Percentiles rank a stretch among this genome's conserved stretches.
phyloP scores from a whole-genome alignment of 2,113 vertebrate genomes.

The Corvus moneduloides region DNA sequence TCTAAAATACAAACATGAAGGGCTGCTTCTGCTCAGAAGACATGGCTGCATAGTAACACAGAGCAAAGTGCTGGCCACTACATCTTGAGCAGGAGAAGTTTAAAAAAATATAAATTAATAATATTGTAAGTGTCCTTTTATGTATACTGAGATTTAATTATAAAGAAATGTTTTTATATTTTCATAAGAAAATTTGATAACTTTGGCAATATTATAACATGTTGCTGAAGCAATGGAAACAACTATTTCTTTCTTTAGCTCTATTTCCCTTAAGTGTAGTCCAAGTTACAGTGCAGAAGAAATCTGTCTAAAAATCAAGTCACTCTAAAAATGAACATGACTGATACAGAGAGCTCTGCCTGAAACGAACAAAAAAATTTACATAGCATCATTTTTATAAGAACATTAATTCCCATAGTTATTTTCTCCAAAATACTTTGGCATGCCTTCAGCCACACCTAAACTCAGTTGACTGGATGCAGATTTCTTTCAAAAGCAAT shows the following conservation, averaged over 20 bases:
- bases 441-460: not conserved
- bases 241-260: not conserved
- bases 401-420: not conserved
- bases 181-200: not conserved
- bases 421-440: not conserved
- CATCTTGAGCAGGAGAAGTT: not conserved
- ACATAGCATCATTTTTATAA: not conserved
- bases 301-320: not conserved
- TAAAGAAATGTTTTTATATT: not conserved
- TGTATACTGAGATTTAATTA: not conserved
- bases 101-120: not conserved
- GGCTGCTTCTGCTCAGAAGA: not conserved
- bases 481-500: not conserved
- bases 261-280: not conserved
- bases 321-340: not conserved
- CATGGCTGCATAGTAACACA: not conserved
- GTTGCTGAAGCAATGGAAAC: not conserved
- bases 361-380: not conserved
- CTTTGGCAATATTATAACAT: not conserved
- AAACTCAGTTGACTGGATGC: not conserved
- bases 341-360: not conserved
- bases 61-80: not conserved
- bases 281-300: not conserved
- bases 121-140: not conserved
- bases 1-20: not conserved